Percentiles rank a stretch among this genome's conserved stretches.
Evolutionary conservation across 2,797 vertebrate genomes (phyloP).

Genomic region (Hephaestus fuliginosus): DNA sequence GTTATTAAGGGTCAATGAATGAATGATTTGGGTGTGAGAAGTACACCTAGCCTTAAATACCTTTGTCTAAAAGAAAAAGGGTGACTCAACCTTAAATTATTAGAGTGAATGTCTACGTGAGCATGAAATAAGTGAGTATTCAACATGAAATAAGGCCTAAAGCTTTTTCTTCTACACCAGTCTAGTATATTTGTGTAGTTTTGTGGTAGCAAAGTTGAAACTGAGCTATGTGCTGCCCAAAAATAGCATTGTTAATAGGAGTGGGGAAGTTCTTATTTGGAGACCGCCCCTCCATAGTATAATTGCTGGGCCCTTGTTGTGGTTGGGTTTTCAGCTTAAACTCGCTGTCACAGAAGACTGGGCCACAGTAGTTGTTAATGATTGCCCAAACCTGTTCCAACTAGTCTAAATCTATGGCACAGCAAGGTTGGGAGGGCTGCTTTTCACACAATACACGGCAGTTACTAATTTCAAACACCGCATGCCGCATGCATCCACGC

Average conservation of each 20-base stretch:
- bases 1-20: constrained; percentile 27
- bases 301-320: constrained; percentile 64
- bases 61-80: constrained; percentile 28
- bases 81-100: constrained; percentile 10
- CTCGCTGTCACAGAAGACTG: constrained; percentile 76
- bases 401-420: constrained; percentile 84
- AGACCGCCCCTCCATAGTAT: constrained; percentile 36
- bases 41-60: not conserved
- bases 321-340: constrained; percentile 72
- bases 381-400: constrained; percentile 88
- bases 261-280: constrained; percentile 35
- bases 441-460: constrained; percentile 73
- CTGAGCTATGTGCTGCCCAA: not conserved
- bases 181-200: not conserved
- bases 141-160: not conserved
- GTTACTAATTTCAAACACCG: constrained; percentile 66
- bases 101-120: not conserved
- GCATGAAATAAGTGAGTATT: not conserved
- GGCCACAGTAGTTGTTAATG: constrained; percentile 86
- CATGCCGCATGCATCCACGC: not conserved
- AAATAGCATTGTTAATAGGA: not conserved
- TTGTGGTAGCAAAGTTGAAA: not conserved
- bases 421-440: constrained; percentile 68
- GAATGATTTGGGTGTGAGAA: constrained; percentile 6
- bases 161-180: not conserved